Evolutionary conservation across 2,797 vertebrate genomes (phyloP).

Genomic region (Clamator glandarius): DNA sequence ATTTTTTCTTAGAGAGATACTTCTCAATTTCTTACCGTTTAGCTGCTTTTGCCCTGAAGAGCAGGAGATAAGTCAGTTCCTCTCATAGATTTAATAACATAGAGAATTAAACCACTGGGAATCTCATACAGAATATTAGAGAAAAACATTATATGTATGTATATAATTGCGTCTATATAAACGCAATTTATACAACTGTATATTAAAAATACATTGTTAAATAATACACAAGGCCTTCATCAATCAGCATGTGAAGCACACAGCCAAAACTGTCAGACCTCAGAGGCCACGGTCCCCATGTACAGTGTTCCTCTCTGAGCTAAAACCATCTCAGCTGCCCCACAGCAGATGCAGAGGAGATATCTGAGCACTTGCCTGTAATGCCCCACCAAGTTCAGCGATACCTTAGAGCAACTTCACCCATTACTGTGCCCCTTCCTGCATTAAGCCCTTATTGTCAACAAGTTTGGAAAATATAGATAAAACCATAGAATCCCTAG

Average conservation of each 20-base stretch:
- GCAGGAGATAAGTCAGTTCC: background rate
- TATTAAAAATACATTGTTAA: background rate
- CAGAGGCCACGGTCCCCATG: fast-evolving
- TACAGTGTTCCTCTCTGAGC: fast-evolving
- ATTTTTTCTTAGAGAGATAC: background rate
- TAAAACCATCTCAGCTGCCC: background rate
- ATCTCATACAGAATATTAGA: background rate
- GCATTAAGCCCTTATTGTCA: background rate
- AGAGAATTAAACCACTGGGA: background rate
- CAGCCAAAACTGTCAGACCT: background rate
- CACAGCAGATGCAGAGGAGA: background rate
- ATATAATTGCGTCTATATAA: background rate
- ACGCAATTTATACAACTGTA: background rate
- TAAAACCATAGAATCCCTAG: no score
- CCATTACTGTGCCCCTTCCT: background rate
- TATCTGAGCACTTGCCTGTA: no score
- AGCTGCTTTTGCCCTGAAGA: background rate
- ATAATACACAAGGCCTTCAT: background rate
- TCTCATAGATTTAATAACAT: background rate
- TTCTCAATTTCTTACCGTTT: background rate
- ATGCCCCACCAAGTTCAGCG: background rate
- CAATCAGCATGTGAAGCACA: background rate
- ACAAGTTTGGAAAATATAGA: background rate
- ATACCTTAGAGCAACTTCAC: no score
- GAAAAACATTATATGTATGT: background rate